Conservation (phyloP, 2,888 invertebrate genomes). For the Notocelia uddmanniana region DNA sequence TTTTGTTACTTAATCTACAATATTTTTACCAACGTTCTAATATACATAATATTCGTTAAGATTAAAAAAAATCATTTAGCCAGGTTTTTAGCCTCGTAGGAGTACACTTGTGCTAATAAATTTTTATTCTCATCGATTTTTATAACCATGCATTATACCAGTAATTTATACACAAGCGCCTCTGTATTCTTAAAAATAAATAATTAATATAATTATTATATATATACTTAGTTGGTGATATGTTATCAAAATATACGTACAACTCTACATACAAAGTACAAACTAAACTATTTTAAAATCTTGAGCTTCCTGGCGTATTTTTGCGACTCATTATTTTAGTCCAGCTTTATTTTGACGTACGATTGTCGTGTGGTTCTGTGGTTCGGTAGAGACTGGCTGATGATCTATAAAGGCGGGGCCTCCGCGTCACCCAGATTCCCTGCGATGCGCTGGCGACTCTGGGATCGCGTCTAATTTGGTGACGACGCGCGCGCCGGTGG, state of each 20-base stretch:
- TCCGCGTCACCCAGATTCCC: constrained; percentile 72
- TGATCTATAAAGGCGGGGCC: constrained; percentile 70
- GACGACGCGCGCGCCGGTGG: constrained; percentile 65
- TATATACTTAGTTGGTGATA: neutral
- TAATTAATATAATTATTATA: too few species aligned
- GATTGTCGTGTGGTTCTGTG: constrained; percentile 60
- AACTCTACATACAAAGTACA: neutral
- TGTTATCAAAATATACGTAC: neutral
- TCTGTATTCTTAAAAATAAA: neutral
- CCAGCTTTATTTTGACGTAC: constrained; percentile 62
- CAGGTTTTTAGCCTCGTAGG: too few species aligned
- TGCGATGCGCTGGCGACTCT: constrained; percentile 57
- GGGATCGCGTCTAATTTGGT: constrained; percentile 81
- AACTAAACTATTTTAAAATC: constrained; percentile 31
- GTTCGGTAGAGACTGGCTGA: constrained; percentile 63
- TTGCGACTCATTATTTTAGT: constrained; percentile 62
- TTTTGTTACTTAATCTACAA: too few species aligned
- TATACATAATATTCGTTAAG: too few species aligned
- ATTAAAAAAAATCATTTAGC: too few species aligned
- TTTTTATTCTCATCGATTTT: constrained; percentile 14
- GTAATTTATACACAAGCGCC: neutral
- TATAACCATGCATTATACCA: constrained; percentile 9
- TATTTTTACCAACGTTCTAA: too few species aligned
- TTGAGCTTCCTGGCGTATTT: constrained; percentile 56
- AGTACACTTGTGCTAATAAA: constrained; percentile 20